These are phyloP conservation scores for Anolis carolinensis DNA, from an alignment of 2,113 vertebrate species.

Conservation along the genomic window DNA sequence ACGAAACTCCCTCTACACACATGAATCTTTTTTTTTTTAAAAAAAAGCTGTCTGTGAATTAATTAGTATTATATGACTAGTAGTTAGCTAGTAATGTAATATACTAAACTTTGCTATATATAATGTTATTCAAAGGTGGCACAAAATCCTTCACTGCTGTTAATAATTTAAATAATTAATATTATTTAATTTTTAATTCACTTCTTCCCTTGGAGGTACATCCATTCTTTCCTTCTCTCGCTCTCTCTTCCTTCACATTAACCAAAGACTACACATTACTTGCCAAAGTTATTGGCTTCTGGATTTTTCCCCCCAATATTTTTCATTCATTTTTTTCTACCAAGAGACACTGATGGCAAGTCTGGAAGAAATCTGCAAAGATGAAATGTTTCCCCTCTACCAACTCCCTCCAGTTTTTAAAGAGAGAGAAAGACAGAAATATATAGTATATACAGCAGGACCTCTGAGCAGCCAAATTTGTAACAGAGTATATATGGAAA, in stretches of 20 bases:
- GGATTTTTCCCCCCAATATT: slow-evolving; percentile 46
- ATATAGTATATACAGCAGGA: slow-evolving; percentile 2
- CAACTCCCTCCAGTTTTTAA: neutral
- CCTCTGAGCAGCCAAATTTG: slow-evolving; percentile 34
- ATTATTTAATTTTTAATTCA: slow-evolving; percentile 72
- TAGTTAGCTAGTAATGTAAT: slow-evolving; percentile 52
- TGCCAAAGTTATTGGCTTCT: slow-evolving; percentile 47
- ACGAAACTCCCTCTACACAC: slow-evolving; percentile 59
- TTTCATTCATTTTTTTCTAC: slow-evolving; percentile 46
- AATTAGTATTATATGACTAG: slow-evolving; percentile 71
- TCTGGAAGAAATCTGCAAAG: slow-evolving; percentile 53
- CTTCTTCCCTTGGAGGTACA: slow-evolving; percentile 30
- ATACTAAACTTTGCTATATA: slow-evolving; percentile 55
- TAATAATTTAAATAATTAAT: slow-evolving; percentile 76
- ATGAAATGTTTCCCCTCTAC: slow-evolving; percentile 42
- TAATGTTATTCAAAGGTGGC: slow-evolving; percentile 53
- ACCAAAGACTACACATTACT: slow-evolving; percentile 39
- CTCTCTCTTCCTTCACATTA: slow-evolving; percentile 47
- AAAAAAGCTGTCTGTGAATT: slow-evolving; percentile 57
- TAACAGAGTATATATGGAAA: slow-evolving; percentile 26
- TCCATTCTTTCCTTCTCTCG: slow-evolving; percentile 49
- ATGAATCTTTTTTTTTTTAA: slow-evolving; percentile 52
- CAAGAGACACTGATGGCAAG: slow-evolving; percentile 45
- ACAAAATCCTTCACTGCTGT: slow-evolving; percentile 64
- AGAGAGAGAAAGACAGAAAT: neutral